Evolutionary conservation across 2,888 invertebrate species (phyloP).

Genomic region (Aromia moschata): DNA sequence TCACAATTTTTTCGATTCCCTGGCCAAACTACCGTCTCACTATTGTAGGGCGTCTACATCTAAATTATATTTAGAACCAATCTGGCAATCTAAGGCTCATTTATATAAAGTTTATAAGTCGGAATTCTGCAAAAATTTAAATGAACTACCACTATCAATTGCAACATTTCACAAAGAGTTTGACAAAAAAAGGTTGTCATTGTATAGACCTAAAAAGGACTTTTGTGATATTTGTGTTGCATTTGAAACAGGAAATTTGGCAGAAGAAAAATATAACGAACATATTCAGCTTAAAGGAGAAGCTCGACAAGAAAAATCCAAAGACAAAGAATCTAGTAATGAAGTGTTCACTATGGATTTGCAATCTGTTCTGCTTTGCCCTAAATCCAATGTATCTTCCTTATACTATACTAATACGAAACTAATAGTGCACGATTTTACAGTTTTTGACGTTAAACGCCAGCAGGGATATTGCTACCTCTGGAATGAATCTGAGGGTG

Average conservation of each 20-base stretch:
- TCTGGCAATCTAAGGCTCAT: no score
- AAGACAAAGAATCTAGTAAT: slow-evolving; percentile 27
- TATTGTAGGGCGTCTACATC: no score
- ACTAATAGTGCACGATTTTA: slow-evolving; percentile 29
- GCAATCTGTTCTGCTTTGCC: slow-evolving; percentile 27
- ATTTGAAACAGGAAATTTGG: slow-evolving; percentile 26
- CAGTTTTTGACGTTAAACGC: slow-evolving; percentile 21
- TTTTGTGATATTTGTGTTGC: slow-evolving; percentile 28
- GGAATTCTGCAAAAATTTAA: slow-evolving; percentile 3
- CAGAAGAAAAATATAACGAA: slow-evolving; percentile 26
- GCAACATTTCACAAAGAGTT: slow-evolving; percentile 15
- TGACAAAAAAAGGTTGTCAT: slow-evolving; percentile 19
- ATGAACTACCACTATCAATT: not conserved
- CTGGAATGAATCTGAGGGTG: slow-evolving; percentile 31
- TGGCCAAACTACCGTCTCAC: no score
- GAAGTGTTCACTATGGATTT: slow-evolving; percentile 31
- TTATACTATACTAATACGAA: slow-evolving; percentile 33
- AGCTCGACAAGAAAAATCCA: slow-evolving; percentile 26
- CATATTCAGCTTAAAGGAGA: slow-evolving; percentile 29
- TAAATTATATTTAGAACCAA: no score
- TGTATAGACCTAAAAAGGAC: slow-evolving; percentile 30
- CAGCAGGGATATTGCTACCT: slow-evolving; percentile 24
- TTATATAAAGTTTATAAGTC: slow-evolving; percentile 1
- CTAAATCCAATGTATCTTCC: slow-evolving; percentile 29
- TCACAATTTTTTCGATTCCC: no score